Conservation (phyloP, 2,113 vertebrate species). For the Xiphophorus couchianus region DNA sequence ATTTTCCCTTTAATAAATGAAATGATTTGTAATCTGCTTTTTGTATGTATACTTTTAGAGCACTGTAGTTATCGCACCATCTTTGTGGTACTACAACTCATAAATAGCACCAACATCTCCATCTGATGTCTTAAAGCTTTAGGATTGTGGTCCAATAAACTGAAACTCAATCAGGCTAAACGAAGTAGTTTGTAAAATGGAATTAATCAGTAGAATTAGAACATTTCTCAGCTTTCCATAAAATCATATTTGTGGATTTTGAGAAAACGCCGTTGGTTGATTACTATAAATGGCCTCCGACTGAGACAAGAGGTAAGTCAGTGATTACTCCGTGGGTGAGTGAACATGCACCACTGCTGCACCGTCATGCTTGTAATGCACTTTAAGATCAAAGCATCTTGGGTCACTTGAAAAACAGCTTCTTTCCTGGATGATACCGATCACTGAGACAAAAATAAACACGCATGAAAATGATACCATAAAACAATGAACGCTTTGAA, state of each 20-base stretch:
- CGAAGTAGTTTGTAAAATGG: background rate
- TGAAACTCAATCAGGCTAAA: background rate
- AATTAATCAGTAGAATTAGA: constrained; percentile 13
- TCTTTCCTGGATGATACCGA: too few species aligned
- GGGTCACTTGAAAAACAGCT: background rate
- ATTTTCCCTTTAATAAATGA: too few species aligned
- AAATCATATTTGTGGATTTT: constrained; percentile 25
- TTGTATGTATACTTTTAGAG: too few species aligned
- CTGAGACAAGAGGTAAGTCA: background rate
- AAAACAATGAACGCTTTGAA: too few species aligned
- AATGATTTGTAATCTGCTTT: too few species aligned
- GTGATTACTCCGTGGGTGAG: constrained; percentile 3
- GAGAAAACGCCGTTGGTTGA: background rate
- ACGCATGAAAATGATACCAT: too few species aligned
- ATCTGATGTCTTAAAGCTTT: background rate
- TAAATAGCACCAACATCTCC: too few species aligned
- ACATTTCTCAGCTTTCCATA: constrained; percentile 14
- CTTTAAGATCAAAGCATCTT: constrained; percentile 11
- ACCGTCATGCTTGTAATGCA: constrained; percentile 11
- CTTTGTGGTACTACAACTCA: too few species aligned
- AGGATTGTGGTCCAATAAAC: background rate
- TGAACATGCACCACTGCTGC: constrained; percentile 17
- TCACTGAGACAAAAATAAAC: too few species aligned
- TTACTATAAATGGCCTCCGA: constrained; percentile 10
- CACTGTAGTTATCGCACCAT: too few species aligned